A percentile compares a stretch with the other conserved stretches of the same genome.
These are phyloP conservation scores for Ploceus nigricollis DNA, from an alignment of 2,113 vertebrate genomes.

Conservation along the genomic window DNA sequence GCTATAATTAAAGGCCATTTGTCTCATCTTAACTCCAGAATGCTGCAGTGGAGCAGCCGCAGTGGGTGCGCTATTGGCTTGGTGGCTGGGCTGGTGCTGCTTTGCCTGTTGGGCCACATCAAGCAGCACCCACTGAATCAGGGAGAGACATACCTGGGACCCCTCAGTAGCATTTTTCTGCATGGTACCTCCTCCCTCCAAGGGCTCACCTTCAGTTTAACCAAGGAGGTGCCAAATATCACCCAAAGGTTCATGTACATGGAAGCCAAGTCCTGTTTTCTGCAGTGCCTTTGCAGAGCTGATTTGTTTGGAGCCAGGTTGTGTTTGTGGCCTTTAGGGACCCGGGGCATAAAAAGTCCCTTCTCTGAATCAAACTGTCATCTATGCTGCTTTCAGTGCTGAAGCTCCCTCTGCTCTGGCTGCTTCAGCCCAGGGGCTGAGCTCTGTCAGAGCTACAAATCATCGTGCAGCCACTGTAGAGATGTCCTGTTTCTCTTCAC, in stretches of 20 bases:
- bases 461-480: rapidly evolving
- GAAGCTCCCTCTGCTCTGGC: not conserved
- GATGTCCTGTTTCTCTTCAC: not conserved
- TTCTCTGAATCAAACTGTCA: not conserved
- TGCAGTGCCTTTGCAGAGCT: not conserved
- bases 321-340: not conserved
- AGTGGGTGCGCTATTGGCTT: not conserved
- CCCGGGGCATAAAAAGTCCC: not conserved
- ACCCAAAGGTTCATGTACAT: not conserved
- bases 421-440: not conserved
- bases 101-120: not conserved
- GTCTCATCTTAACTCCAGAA: not conserved
- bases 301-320: not conserved
- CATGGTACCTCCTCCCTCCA: rapidly evolving
- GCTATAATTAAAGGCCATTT: not conserved
- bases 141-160: not conserved
- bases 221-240: not conserved
- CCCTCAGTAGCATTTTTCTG: not conserved
- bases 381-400: not conserved
- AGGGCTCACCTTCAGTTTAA: not conserved
- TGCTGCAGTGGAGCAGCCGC: not conserved
- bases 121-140: not conserved
- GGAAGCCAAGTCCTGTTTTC: not conserved
- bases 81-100: not conserved
- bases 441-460: not conserved